Evolutionary conservation across 2,888 invertebrate genomes (phyloP).

Genomic region (Scaptomyza flava): DNA sequence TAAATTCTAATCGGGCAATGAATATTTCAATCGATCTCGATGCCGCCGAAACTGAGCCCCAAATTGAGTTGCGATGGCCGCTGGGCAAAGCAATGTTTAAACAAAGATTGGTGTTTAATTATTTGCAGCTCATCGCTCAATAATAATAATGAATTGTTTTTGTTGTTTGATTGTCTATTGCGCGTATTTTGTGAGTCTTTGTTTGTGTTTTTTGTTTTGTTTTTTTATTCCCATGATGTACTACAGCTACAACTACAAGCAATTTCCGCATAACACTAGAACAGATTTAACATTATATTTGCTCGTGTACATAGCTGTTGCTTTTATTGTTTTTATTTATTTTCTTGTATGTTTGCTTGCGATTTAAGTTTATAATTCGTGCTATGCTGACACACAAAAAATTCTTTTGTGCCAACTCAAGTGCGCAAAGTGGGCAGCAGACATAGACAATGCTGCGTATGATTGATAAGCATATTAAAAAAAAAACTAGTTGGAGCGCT

Average conservation of each 20-base stretch:
- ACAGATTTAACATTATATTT: slow-evolving; percentile 39
- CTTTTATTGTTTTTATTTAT: slow-evolving; percentile 16
- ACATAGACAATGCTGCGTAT: slow-evolving; percentile 62
- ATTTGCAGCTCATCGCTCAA: slow-evolving; percentile 53
- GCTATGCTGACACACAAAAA: slow-evolving; percentile 67
- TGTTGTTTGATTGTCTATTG: slow-evolving; percentile 32
- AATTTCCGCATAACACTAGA: slow-evolving; percentile 70
- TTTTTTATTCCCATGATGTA: slow-evolving; percentile 53
- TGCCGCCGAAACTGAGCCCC: slow-evolving; percentile 1
- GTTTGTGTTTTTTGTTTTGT: slow-evolving; percentile 34
- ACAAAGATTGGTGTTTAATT: slow-evolving; percentile 65
- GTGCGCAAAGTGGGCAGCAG: slow-evolving; percentile 47
- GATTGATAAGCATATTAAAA: slow-evolving; percentile 74
- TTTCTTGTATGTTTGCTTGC: slow-evolving; percentile 39
- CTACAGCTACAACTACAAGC: slow-evolving; percentile 46
- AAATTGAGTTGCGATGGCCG: slow-evolving; percentile 25
- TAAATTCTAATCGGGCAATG: slow-evolving; percentile 42
- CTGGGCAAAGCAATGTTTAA: slow-evolving; percentile 47
- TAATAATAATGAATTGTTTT: slow-evolving; percentile 55
- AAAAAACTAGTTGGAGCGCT: background rate
- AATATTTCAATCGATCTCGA: slow-evolving; percentile 41
- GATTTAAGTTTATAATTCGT: slow-evolving; percentile 69
- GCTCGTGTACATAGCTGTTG: slow-evolving; percentile 32
- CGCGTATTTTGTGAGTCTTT: slow-evolving; percentile 48
- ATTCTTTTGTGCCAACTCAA: slow-evolving; percentile 42